phyloP scores from a whole-genome alignment of 2,797 vertebrate species.

The Trichosurus vulpecula region DNA sequence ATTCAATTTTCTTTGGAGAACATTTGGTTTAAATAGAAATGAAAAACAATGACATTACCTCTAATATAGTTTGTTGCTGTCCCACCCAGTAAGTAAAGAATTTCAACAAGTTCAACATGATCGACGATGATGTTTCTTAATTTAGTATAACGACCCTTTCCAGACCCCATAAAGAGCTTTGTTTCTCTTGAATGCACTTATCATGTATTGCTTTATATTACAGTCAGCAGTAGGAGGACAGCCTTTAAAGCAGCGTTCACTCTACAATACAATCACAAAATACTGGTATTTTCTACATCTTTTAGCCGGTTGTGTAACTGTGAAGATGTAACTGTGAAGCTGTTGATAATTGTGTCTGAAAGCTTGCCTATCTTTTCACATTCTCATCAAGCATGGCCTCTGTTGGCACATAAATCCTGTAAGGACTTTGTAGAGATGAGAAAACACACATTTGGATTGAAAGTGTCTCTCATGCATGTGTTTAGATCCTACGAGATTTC shows the following conservation, averaged over 20 bases:
- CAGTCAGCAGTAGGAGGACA: background rate
- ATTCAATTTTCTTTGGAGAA: constrained; percentile 45
- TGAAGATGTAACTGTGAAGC: too few species aligned
- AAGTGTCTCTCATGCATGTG: background rate
- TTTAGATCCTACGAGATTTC: background rate
- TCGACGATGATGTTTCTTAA: constrained; percentile 40
- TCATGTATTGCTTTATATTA: background rate
- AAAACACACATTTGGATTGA: background rate
- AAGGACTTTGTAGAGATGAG: background rate
- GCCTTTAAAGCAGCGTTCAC: background rate
- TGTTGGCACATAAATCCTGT: background rate
- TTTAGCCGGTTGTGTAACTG: background rate
- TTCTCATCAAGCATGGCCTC: background rate
- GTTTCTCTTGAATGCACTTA: background rate
- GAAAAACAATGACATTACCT: constrained; percentile 1
- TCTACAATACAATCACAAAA: background rate
- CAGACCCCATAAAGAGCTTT: background rate
- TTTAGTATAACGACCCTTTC: constrained; percentile 4
- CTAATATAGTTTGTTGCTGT: constrained; percentile 20
- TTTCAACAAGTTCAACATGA: constrained; percentile 56
- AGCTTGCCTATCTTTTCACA: background rate
- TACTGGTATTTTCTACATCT: background rate
- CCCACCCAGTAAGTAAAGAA: constrained; percentile 42
- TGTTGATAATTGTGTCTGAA: background rate
- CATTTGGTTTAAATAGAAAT: constrained; percentile 22